Conservation (phyloP, 53 echinoderm and acorn worm species). For the Astropecten irregularis region DNA sequence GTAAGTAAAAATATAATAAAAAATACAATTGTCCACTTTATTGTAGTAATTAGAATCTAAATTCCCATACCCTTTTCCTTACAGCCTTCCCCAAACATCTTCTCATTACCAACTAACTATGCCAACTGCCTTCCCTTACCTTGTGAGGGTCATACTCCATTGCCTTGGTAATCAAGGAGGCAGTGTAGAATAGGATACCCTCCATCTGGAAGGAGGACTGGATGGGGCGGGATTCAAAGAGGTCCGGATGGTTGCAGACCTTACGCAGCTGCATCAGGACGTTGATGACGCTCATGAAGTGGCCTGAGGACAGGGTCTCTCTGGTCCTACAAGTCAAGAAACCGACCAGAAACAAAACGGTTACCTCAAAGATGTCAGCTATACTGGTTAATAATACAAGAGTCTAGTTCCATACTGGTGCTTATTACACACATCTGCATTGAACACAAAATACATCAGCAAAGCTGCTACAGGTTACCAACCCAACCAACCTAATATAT, state of each 20-base stretch:
- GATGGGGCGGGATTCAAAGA: conserved; percentile 90
- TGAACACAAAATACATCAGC: no score
- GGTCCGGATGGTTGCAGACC: conserved; percentile 98
- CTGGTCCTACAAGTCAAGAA: conserved; percentile 73
- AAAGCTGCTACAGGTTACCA: no score
- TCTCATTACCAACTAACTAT: no score
- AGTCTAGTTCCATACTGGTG: no score
- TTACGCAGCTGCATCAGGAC: conserved; percentile 99
- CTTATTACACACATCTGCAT: no score
- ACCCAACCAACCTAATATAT: no score
- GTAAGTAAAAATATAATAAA: not conserved
- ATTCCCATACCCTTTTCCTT: no score
- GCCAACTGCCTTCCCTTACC: conserved; percentile 72
- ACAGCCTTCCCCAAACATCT: not conserved
- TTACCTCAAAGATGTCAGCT: no score
- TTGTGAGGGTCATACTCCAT: conserved; percentile 89
- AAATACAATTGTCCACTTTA: no score
- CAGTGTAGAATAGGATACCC: conserved; percentile 85
- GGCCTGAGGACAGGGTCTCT: conserved; percentile 90
- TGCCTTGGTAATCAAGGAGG: conserved; percentile 73
- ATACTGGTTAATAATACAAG: no score
- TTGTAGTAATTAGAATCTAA: no score
- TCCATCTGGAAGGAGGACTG: conserved; percentile 86
- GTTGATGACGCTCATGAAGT: conserved; percentile 99
- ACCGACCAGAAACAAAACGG: no score